Evolutionary conservation across 2,888 invertebrate genomes (phyloP), one percentile per base, ranked within the genome.

Genomic region (Malacosoma neustria): DNA sequence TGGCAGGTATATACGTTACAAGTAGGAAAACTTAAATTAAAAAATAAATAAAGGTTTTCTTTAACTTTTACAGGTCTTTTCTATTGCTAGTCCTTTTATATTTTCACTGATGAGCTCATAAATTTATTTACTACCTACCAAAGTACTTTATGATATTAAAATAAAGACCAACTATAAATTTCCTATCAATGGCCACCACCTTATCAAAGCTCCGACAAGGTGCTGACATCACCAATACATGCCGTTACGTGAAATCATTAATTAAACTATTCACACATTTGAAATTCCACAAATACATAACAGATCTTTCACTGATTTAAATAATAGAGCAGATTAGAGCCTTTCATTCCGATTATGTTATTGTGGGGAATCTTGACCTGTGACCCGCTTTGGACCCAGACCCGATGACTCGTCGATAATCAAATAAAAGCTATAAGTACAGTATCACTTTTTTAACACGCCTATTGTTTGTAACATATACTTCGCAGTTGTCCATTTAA

Each of bases 391-490:
- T 38, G 52, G 53, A 61, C 61, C 64, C 62, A 61, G 67, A 53
- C 56, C 22, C 61, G 65, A 74, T 72, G 81, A 75, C 71, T 74
- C 66, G 71, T 60, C 70, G 63, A 49, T 49, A 56, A 64, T 67
- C 65, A 70, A 67, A 51, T 66, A 64, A 64, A 67, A 62, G 67
- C 62, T 58, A 61, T 63, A 58, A 62, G 13, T 50, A 54, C 56
- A 60, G 65, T 69, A 72, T 71, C 72, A 67, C 70, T 59, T 69
- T 59, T 71, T 59, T 72, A 72, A 76, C 71, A 71, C 68, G 50
- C 54, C 80, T 62, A 82, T 82, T 82, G 81, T 82, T 79, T 79
- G 71, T 70, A 66, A 72, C 60, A 54, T 67, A 72, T 67, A 72
- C 66, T 65, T 63, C 61, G 57, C 61, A 64, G 59, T 61, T 49